These are phyloP conservation scores for Prionace glauca DNA, from an alignment of 2,797 vertebrate genomes.

Conservation along the genomic window DNA sequence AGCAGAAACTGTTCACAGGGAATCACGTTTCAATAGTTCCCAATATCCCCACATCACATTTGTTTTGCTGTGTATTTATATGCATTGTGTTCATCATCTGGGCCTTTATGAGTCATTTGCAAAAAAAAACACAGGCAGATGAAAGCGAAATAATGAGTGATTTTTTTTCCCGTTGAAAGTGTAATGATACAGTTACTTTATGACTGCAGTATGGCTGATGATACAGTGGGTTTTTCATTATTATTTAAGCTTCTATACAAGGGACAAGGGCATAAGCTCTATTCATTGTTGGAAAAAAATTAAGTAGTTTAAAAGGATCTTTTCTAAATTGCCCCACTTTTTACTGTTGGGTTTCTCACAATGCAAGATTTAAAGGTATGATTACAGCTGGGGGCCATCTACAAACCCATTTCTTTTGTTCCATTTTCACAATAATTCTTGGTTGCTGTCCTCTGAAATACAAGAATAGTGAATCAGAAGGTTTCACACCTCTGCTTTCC, in stretches of 20 bases:
- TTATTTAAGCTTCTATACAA: slow-evolving; percentile 27
- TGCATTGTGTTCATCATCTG: slow-evolving; percentile 37
- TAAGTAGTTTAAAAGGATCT: slow-evolving; percentile 29
- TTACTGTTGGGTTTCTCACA: slow-evolving; percentile 36
- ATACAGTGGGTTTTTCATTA: background rate
- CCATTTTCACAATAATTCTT: slow-evolving; percentile 38
- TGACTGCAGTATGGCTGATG: background rate
- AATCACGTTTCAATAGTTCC: slow-evolving; percentile 40
- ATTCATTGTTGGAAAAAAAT: slow-evolving; percentile 28
- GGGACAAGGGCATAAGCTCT: background rate
- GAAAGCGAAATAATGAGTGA: slow-evolving; percentile 26
- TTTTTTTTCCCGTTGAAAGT: background rate
- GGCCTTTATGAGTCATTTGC: slow-evolving; percentile 24
- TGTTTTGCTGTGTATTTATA: slow-evolving; percentile 41
- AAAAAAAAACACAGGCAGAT: background rate
- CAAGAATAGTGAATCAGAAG: slow-evolving; percentile 38
- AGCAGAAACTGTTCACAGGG: slow-evolving; percentile 29
- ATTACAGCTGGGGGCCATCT: slow-evolving; percentile 37
- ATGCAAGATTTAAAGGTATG: slow-evolving; percentile 37
- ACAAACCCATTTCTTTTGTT: slow-evolving; percentile 38
- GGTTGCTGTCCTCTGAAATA: slow-evolving; percentile 37
- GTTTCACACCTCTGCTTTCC: slow-evolving; percentile 31
- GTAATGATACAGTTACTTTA: slow-evolving; percentile 25
- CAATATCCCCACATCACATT: slow-evolving; percentile 39
- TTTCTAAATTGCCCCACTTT: slow-evolving; percentile 38